Conservation (phyloP, 2,113 vertebrate genomes). For the Labeo catla region DNA sequence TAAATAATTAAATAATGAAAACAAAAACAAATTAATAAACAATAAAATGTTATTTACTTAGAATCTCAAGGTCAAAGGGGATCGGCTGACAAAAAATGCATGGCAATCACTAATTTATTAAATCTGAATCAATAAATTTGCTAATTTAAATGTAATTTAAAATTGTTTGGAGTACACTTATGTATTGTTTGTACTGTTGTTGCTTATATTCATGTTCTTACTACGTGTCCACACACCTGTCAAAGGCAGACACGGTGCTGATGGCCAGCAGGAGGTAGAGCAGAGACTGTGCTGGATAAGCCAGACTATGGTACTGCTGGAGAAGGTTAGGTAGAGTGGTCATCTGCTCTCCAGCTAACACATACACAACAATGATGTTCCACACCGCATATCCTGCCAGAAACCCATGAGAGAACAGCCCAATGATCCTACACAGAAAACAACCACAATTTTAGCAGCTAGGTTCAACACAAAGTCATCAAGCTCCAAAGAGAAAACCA, state of each 20-base stretch:
- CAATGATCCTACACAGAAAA: constrained; percentile 75
- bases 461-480: not conserved
- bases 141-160: not conserved
- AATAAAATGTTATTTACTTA: not conserved
- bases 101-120: not conserved
- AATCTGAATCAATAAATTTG: not conserved
- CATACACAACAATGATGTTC: constrained; percentile 91
- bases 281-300: constrained; percentile 90
- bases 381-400: constrained; percentile 91
- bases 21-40: not conserved
- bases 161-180: not conserved
- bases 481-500: not conserved
- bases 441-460: not conserved
- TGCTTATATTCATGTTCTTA: not conserved
- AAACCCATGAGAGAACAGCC: constrained; percentile 91
- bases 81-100: not conserved
- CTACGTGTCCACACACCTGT: constrained; percentile 78
- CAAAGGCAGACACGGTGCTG: constrained; percentile 93
- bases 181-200: not conserved
- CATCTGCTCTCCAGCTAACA: constrained; percentile 85
- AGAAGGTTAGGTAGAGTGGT: constrained; percentile 83
- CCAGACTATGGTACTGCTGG: constrained; percentile 88
- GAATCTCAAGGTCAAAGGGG: not conserved
- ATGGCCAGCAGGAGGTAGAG: constrained; percentile 89
- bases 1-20: not conserved